Conservation (phyloP, 53 echinoderm and acorn worm genomes). For the Arbacia lixula region DNA sequence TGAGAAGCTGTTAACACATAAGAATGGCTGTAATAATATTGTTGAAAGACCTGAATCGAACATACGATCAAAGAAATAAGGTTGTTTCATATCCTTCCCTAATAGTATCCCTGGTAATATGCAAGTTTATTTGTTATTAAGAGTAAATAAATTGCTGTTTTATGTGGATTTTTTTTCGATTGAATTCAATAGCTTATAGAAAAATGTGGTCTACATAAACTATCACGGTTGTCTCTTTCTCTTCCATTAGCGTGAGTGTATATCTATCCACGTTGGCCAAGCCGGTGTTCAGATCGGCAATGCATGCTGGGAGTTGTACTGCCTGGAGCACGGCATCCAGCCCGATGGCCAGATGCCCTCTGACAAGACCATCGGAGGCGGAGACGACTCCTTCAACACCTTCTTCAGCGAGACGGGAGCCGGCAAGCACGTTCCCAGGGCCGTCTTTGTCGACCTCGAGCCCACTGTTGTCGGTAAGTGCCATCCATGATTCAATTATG, state of each 20-base stretch:
- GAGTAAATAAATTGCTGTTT: no score
- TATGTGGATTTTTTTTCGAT: no score
- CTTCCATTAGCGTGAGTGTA: slow-evolving; percentile 72
- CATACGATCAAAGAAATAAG: no score
- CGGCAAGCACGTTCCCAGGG: slow-evolving; percentile 39
- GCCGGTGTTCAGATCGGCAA: slow-evolving; percentile 94
- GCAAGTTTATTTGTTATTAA: no score
- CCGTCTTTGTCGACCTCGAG: slow-evolving; percentile 59
- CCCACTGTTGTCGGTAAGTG: slow-evolving; percentile 67
- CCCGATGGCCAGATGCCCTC: slow-evolving; percentile 81
- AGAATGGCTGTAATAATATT: no score
- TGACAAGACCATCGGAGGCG: slow-evolving; percentile 40
- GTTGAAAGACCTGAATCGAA: no score
- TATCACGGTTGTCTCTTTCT: not conserved
- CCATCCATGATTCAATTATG: no score
- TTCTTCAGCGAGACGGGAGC: slow-evolving; percentile 56
- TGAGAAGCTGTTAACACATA: no score
- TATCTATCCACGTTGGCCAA: slow-evolving; percentile 85
- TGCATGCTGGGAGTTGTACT: slow-evolving; percentile 92
- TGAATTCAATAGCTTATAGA: not conserved
- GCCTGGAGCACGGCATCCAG: slow-evolving; percentile 77
- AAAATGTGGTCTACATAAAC: no score
- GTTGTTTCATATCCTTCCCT: no score
- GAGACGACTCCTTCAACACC: slow-evolving; percentile 54
- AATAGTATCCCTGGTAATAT: no score